Evolutionary conservation across 2,113 vertebrate genomes (phyloP).

Genomic region (Melanocharis versteri): DNA sequence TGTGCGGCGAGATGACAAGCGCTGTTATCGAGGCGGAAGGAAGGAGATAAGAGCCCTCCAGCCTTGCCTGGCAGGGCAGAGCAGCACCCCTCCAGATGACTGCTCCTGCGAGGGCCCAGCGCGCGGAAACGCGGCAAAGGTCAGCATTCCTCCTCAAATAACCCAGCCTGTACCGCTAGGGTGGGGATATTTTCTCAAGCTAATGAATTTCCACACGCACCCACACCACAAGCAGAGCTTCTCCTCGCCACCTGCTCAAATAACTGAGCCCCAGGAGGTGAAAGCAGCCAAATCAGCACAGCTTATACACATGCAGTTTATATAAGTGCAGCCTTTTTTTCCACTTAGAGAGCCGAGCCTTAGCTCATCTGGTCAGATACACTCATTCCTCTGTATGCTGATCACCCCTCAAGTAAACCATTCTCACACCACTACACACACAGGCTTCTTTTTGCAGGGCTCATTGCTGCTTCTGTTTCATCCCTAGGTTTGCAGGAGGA

Average conservation of each 20-base stretch:
- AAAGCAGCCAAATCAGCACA: background rate
- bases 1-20: background rate
- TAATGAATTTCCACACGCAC: background rate
- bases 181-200: background rate
- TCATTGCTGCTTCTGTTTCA: background rate
- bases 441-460: background rate
- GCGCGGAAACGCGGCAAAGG: accelerated
- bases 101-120: background rate
- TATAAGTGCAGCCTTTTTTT: background rate
- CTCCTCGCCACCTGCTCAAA: background rate
- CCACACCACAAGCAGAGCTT: background rate
- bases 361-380: background rate
- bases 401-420: background rate
- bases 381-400: background rate
- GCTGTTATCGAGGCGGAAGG: background rate
- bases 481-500: background rate
- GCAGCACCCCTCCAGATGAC: background rate
- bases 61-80: constrained; percentile 2
- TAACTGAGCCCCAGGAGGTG: background rate
- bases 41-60: constrained; percentile 29
- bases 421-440: background rate
- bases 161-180: accelerated
- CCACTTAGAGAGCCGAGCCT: background rate
- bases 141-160: background rate
- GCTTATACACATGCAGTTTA: background rate